Base-by-base conservation (phyloP, 30 jellyfish, hydroid and myxozoan genomes). In the Pelagia noctiluca region DNA sequence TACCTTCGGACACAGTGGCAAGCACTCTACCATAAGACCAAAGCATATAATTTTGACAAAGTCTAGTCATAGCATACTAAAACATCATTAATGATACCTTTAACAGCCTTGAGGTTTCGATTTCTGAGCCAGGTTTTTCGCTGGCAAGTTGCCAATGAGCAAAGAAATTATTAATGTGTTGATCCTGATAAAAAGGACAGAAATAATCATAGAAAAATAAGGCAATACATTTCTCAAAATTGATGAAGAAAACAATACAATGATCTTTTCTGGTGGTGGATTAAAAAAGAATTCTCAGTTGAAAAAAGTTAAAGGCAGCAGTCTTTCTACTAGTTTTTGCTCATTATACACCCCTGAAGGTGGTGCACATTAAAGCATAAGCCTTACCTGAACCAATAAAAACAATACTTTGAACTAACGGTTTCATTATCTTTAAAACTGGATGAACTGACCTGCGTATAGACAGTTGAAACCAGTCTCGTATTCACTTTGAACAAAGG, bases 21-120 rank as follows among this genome's bases (percentile, higher is more conserved):
- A n/a, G n/a, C n/a, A n/a, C n/a, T n/a, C n/a, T n/a, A n/a, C n/a
- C n/a, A n/a, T n/a, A n/a, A n/a, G n/a, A n/a, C n/a, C n/a, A n/a
- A n/a, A n/a, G n/a, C n/a, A n/a, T n/a, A n/a, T n/a, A n/a, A n/a
- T n/a, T n/a, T n/a, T n/a, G n/a, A n/a, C n/a, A n/a, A n/a, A n/a
- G n/a, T n/a, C n/a, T n/a, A n/a, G n/a, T n/a, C 12, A 18, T 2
- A 75, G 34, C 1, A 24, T 28, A 21, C 7, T 2, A 35, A 50
- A 1, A 24, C 8, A 57, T 1, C 2, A 2, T 63, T 19, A 3
- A 4, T 35, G 24, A 22, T 28, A 79, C 96, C 96, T 94, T 94
- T 26, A 94, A 33, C 50, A 94, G 60, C 25, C 99, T 95, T 8
- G 99, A 94, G 7, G 96, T 94, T 72, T 94, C 99, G 19, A 92